Percentiles rank a stretch among this genome's conserved stretches.
phyloP scores from a whole-genome alignment of 2,888 invertebrate species.

The Adineta ricciae region DNA sequence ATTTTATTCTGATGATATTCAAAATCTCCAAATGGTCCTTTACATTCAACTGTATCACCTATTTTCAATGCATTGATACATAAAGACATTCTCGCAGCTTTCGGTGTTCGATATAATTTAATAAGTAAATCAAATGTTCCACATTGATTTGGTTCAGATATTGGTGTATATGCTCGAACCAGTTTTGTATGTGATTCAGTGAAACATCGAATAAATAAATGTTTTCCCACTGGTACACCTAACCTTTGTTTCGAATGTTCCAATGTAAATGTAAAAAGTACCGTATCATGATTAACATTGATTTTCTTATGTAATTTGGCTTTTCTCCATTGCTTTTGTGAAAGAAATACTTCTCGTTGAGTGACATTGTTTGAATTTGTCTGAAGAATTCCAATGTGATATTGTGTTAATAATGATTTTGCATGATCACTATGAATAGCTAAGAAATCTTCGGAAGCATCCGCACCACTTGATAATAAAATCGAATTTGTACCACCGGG shows the following conservation, averaged over 20 bases:
- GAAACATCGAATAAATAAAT: background rate
- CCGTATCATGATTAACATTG: background rate
- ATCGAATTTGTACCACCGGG: background rate
- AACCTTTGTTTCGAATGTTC: background rate
- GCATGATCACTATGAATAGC: background rate
- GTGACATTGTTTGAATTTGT: background rate
- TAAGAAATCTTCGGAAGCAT: background rate
- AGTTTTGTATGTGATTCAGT: background rate
- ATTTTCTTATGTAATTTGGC: background rate
- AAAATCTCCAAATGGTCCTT: background rate
- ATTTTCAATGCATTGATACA: background rate
- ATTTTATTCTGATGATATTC: background rate
- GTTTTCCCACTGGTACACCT: background rate
- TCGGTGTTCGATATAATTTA: background rate
- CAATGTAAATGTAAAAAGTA: background rate
- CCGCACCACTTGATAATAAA: background rate
- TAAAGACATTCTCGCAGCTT: background rate
- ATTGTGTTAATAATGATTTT: background rate
- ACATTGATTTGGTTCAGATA: background rate
- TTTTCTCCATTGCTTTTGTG: background rate
- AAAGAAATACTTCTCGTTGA: background rate
- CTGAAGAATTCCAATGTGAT: background rate
- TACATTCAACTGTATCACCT: background rate
- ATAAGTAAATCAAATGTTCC: background rate
- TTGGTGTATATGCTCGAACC: background rate